These are phyloP conservation scores for Herpailurus yagouaroundi DNA, from an alignment of 2,113 vertebrate species.

Conservation along the genomic window DNA sequence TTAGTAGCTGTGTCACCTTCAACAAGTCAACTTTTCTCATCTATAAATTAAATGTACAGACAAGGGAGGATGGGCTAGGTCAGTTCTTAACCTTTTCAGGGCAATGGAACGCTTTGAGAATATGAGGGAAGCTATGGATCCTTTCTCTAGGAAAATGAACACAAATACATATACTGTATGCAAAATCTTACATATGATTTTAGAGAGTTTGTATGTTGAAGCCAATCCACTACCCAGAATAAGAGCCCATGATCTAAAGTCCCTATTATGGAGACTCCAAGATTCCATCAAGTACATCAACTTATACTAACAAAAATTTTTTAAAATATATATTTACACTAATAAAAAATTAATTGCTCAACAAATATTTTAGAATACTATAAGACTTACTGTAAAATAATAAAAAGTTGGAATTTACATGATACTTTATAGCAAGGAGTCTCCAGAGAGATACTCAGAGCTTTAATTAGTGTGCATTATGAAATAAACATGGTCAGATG, in stretches of 20 bases:
- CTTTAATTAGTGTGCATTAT: background rate
- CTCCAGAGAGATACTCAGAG: background rate
- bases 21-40: background rate
- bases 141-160: background rate
- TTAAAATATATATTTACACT: background rate
- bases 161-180: background rate
- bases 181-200: background rate
- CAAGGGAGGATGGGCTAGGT: background rate
- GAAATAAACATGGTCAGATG: slow-evolving; percentile 2
- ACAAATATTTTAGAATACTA: background rate
- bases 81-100: background rate
- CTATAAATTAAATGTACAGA: background rate
- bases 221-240: background rate
- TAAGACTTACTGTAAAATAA: background rate
- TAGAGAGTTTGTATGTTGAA: background rate
- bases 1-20: background rate
- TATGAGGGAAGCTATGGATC: background rate
- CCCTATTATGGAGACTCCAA: background rate
- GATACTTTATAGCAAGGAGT: background rate
- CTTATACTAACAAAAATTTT: background rate
- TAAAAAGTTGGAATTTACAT: background rate
- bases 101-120: background rate
- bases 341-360: background rate
- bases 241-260: background rate
- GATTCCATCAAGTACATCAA: background rate